Base-by-base conservation (phyloP, 2,797 vertebrate species). In the Eupleurogrammus muticus region DNA sequence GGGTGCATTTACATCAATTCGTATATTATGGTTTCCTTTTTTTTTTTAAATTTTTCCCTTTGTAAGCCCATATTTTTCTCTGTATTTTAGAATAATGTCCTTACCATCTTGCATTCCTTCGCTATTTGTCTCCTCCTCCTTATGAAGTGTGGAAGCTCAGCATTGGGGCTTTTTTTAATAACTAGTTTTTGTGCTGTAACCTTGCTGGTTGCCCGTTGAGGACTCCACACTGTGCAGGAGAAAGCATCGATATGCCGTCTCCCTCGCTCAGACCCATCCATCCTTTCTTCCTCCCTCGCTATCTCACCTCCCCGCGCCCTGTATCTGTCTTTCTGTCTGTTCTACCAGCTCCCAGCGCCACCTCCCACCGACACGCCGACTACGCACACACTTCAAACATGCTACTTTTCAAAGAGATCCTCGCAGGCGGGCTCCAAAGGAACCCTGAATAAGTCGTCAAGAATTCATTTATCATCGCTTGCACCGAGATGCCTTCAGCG, bases 371-470 rank as follows among this genome's bases (percentile, higher is more conserved):
- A 80, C 60, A 80, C 66, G 73, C 62, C 54, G 48, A 70, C 68
- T 66, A 70, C 69, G 72, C 75, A 79, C 55, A 79, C 68, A 73
- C 85, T 85, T 86, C 82, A 89, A 85, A 80, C 73, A 80, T 71
- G 63, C 62, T 75, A 55, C 63, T 62, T 80, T 85, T 88, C 75
- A 88, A 83, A 86, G 72, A 66, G 19, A 64, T 48, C 69, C 51
- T 62, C 70, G 55, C 73, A 80, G 50, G 59, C 68, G 50, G 58
- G 63, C 70, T 64, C 66, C 14, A 70, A 69, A 83, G 73, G 64
- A 80, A 63, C 57, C 50, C 47, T 77, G 75, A 86, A 86, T 84
- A 89, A 87, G 78, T 79, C 73, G 87, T 76, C 77, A 86, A 75
- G 53, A 28, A 28, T 28, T 28, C 28, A 28, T 28, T 28, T 28